Percentiles rank a stretch among this genome's conserved stretches.
These are phyloP conservation scores for Drosophila testacea DNA, from an alignment of 2,888 invertebrate genomes.

Conservation along the genomic window DNA sequence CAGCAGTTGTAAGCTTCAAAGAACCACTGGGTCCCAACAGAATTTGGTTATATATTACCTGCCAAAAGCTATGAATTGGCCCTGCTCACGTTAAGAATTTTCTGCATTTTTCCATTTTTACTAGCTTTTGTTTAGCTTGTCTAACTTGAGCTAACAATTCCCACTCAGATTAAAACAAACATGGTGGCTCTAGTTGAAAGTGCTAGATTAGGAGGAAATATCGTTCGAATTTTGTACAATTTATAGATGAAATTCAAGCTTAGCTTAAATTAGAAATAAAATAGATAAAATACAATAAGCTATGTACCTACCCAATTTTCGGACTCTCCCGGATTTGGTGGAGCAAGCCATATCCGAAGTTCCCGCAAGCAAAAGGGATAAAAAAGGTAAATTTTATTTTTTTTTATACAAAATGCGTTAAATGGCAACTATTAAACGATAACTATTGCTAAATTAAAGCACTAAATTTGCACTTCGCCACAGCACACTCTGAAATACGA, in stretches of 20 bases:
- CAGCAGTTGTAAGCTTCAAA: constrained; percentile 16
- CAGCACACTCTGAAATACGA: too few species aligned
- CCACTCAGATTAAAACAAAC: constrained; percentile 1
- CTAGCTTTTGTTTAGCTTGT: not conserved
- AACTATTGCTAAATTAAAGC: too few species aligned
- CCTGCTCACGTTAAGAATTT: constrained; percentile 4
- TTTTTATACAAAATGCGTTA: too few species aligned
- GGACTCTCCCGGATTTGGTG: too few species aligned
- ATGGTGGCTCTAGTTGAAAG: not conserved
- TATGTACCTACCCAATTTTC: not conserved
- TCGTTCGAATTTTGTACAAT: not conserved
- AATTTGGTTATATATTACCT: constrained; percentile 41
- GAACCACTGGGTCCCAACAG: constrained; percentile 5
- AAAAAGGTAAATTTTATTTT: too few species aligned
- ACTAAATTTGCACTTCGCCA: too few species aligned
- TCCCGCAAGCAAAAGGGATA: too few species aligned
- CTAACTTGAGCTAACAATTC: constrained; percentile 2
- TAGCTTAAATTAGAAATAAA: not conserved
- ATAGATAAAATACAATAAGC: not conserved
- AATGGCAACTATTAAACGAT: too few species aligned
- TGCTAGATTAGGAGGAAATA: not conserved
- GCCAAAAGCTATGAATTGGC: constrained; percentile 28
- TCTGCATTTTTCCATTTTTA: constrained; percentile 6
- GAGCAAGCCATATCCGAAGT: too few species aligned
- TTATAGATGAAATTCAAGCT: not conserved